phyloP scores from a whole-genome alignment of 2,797 vertebrate species.

The Myiothlypis chrysogaster region DNA sequence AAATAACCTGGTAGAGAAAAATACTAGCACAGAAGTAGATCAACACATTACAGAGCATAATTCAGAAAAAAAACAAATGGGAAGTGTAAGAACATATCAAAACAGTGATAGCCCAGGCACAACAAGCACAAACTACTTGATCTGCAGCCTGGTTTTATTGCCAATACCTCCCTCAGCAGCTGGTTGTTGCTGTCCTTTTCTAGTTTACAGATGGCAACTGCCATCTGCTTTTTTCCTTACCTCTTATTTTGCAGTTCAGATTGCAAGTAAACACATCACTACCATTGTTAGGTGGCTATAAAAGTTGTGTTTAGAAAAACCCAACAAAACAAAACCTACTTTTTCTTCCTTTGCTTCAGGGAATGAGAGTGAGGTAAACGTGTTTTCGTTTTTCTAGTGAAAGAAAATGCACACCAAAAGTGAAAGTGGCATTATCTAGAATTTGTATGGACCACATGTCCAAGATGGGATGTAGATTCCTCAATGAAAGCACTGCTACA shows the following conservation, averaged over 20 bases:
- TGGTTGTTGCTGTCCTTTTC: conserved; percentile 13
- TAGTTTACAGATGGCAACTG: neutral
- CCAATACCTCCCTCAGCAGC: neutral
- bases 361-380: neutral
- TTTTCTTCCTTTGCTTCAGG: neutral
- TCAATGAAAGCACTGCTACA: neutral
- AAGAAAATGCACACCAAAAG: neutral
- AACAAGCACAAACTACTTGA: neutral
- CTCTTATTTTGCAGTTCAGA: neutral
- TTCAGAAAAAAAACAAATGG: neutral
- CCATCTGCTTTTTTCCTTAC: neutral
- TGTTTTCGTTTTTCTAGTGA: neutral
- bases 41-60: neutral
- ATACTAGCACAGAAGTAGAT: neutral
- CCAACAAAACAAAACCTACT: neutral
- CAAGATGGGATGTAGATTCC: neutral
- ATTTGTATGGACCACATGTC: neutral
- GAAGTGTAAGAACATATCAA: neutral
- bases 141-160: neutral
- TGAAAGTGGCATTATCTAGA: neutral
- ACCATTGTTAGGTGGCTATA: neutral
- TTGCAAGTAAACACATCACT: neutral
- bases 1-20: neutral
- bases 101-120: neutral
- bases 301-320: neutral